Percentiles rank a stretch among this genome's conserved stretches.
These are phyloP conservation scores for Epizoanthus illoricatus DNA, from an alignment of 92 coral and sea anemone genomes.

Conservation along the genomic window DNA sequence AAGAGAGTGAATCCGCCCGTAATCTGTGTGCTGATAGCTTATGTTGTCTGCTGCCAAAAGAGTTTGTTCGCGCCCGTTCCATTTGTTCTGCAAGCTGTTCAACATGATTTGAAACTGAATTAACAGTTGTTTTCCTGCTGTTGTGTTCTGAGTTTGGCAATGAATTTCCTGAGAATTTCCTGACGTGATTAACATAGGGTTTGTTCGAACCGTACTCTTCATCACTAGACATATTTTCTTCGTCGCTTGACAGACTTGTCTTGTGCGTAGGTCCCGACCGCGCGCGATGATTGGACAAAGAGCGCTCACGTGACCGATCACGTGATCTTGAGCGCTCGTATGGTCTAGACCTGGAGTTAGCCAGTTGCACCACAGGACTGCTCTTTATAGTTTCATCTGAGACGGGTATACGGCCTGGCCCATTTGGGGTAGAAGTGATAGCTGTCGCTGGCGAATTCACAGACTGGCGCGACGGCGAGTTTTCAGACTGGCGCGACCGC, in stretches of 20 bases:
- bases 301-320: slow-evolving; percentile 29
- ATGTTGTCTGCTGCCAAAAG: slow-evolving; percentile 40
- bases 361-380: slow-evolving; percentile 21
- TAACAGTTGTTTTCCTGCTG: slow-evolving; percentile 15
- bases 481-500: slow-evolving; percentile 41
- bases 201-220: slow-evolving; percentile 39
- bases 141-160: not conserved
- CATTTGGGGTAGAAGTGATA: slow-evolving; percentile 5
- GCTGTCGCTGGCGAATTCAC: slow-evolving; percentile 6
- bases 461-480: not conserved
- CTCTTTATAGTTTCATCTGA: slow-evolving; percentile 19
- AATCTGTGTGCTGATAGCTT: slow-evolving; percentile 21
- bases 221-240: slow-evolving; percentile 54
- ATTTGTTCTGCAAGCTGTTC: slow-evolving; percentile 62
- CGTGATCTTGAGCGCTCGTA: slow-evolving; percentile 3
- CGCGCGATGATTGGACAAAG: slow-evolving; percentile 39
- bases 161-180: not conserved
- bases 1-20: slow-evolving; percentile 69
- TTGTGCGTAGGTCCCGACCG: slow-evolving; percentile 32
- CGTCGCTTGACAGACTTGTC: slow-evolving; percentile 45
- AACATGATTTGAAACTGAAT: slow-evolving; percentile 49
- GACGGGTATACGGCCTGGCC: not conserved
- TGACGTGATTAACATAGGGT: slow-evolving; percentile 21
- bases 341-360: slow-evolving; percentile 4
- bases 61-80: slow-evolving; percentile 50